Conservation (phyloP, 2,888 invertebrate genomes). For the Cetonia aurata region DNA sequence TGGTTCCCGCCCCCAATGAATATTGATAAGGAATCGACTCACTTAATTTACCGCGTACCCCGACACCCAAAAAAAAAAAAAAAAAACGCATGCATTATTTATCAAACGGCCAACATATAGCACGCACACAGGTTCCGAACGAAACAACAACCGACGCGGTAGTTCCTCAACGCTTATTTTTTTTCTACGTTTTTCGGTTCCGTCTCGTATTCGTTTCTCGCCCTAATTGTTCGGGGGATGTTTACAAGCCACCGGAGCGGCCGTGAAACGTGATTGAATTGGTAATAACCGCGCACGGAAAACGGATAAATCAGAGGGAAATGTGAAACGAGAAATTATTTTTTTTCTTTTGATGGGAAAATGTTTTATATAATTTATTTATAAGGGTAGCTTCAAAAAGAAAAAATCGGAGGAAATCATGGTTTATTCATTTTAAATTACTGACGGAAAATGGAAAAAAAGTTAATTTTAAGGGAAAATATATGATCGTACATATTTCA, state of each 20-base stretch:
- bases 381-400: too few relatives aligned
- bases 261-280: slow-evolving; percentile 33
- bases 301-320: not conserved
- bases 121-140: slow-evolving; percentile 43
- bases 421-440: too few relatives aligned
- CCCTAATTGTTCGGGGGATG: slow-evolving; percentile 31
- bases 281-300: slow-evolving; percentile 11
- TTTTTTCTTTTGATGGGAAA: too few relatives aligned
- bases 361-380: too few relatives aligned
- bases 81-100: slow-evolving; percentile 51
- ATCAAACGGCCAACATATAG: slow-evolving; percentile 52
- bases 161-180: slow-evolving; percentile 27
- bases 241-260: slow-evolving; percentile 25
- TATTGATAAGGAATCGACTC: slow-evolving; percentile 64
- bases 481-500: too few relatives aligned
- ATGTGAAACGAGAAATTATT: too few relatives aligned
- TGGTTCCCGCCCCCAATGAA: slow-evolving; percentile 64
- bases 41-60: slow-evolving; percentile 59
- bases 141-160: slow-evolving; percentile 32
- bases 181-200: slow-evolving; percentile 9
- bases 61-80: slow-evolving; percentile 25
- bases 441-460: too few relatives aligned
- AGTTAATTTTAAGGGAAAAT: too few relatives aligned
- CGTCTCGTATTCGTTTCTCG: slow-evolving; percentile 18
- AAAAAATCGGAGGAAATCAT: too few relatives aligned